Evolutionary conservation across 2,113 vertebrate species (phyloP).

Genomic region (Rhinogobius similis): DNA sequence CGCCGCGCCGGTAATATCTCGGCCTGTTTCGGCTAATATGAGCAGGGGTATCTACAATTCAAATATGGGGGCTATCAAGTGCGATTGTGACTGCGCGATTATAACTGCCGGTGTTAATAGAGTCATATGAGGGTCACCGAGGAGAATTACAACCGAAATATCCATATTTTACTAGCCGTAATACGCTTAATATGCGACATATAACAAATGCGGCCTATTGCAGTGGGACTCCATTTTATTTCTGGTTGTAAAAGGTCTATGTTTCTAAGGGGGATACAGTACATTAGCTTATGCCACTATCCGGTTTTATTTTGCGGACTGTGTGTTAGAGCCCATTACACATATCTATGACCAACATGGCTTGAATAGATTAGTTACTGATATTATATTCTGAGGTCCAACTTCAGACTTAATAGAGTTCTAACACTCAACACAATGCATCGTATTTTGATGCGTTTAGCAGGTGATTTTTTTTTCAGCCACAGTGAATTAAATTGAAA

Average conservation of each 20-base stretch:
- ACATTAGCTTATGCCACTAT: conserved; percentile 7
- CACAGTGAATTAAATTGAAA: no score
- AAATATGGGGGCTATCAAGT: conserved; percentile 44
- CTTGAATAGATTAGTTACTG: neutral
- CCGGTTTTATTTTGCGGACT: neutral
- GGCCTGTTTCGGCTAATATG: conserved; percentile 27
- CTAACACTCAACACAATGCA: no score
- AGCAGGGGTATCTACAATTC: conserved; percentile 46
- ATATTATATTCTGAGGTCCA: neutral
- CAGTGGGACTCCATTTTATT: conserved; percentile 1
- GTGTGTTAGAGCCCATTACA: neutral
- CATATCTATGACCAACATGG: neutral
- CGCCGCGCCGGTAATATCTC: conserved; percentile 24
- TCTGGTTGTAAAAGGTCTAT: conserved; percentile 11
- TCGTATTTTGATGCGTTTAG: no score
- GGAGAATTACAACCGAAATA: conserved; percentile 13
- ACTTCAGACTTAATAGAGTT: no score
- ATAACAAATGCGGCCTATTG: conserved; percentile 1
- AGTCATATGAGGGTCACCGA: conserved; percentile 22
- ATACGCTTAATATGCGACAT: neutral
- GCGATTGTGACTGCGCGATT: conserved; percentile 30
- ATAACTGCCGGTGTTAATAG: conserved; percentile 44
- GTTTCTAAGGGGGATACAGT: neutral
- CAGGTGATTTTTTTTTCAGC: neutral
- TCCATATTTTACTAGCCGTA: conserved; percentile 13